A percentile compares a stretch with the other conserved stretches of the same genome.
Evolutionary conservation across 2,797 vertebrate species (phyloP).

Genomic region (Chelon labrosus): DNA sequence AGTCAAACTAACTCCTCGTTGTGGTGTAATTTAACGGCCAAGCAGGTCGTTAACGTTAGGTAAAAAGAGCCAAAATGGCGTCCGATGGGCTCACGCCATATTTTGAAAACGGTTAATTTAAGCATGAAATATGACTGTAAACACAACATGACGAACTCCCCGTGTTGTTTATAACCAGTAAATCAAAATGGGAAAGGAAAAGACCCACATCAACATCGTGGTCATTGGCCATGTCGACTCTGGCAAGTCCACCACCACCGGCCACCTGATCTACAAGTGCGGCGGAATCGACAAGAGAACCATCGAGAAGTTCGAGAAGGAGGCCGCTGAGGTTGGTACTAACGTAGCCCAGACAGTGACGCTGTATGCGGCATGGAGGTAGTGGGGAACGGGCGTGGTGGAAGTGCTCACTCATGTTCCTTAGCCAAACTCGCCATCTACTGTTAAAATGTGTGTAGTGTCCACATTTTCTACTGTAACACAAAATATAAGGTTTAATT

Average conservation of each 20-base stretch:
- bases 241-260: conserved; percentile 87
- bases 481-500: background rate
- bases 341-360: no score
- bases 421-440: conserved; percentile 49
- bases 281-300: conserved; percentile 87
- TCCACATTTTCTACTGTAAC: background rate
- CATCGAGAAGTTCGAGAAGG: conserved; percentile 89
- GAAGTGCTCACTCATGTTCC: background rate
- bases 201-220: conserved; percentile 87
- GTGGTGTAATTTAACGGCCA: background rate
- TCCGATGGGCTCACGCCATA: background rate
- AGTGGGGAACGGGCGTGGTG: conserved; percentile 41
- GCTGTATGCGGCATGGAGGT: background rate
- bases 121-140: background rate
- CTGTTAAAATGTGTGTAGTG: conserved; percentile 36
- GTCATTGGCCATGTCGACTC: conserved; percentile 89
- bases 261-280: conserved; percentile 87
- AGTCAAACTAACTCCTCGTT: background rate
- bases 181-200: conserved; percentile 84
- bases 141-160: background rate
- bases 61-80: background rate
- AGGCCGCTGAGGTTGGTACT: conserved; percentile 83
- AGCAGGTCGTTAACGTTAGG: background rate
- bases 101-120: background rate
- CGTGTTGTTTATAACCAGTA: conserved; percentile 58